phyloP scores from a whole-genome alignment of 2,113 vertebrate genomes.

The Chiloscyllium plagiosum region DNA sequence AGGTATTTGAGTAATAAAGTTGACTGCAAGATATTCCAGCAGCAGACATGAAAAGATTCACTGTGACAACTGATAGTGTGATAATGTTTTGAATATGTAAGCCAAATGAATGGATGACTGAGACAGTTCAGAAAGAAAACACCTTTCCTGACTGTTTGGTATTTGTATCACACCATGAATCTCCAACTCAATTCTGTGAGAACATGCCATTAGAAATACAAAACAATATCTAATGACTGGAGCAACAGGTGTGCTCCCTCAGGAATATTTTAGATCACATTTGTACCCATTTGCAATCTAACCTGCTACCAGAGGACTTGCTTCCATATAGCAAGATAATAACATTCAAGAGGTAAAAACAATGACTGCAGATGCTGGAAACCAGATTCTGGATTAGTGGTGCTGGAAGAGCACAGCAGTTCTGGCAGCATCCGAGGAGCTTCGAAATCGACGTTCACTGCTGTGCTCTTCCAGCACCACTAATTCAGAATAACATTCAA shows the following conservation, averaged over 20 bases:
- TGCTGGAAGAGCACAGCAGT: too few relatives aligned
- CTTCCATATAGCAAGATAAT: background rate
- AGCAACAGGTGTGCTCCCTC: background rate
- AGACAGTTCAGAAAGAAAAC: background rate
- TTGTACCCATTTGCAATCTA: background rate
- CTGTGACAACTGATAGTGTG: background rate
- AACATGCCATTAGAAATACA: background rate
- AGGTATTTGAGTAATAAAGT: background rate
- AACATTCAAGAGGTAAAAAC: background rate
- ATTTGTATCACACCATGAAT: background rate
- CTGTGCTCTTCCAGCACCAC: too few relatives aligned
- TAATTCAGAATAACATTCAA: background rate
- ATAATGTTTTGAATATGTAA: background rate
- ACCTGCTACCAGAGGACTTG: background rate
- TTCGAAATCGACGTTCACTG: too few relatives aligned
- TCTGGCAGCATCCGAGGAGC: too few relatives aligned
- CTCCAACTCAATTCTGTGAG: background rate
- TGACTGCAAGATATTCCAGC: background rate
- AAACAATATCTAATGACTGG: background rate
- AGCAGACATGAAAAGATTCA: background rate
- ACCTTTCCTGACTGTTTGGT: background rate
- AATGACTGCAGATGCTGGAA: too few relatives aligned
- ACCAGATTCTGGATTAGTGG: too few relatives aligned
- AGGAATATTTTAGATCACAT: background rate
- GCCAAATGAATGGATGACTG: background rate